These are phyloP conservation scores for Hyposoter didymator DNA, from an alignment of 2,888 invertebrate genomes.

Conservation along the genomic window DNA sequence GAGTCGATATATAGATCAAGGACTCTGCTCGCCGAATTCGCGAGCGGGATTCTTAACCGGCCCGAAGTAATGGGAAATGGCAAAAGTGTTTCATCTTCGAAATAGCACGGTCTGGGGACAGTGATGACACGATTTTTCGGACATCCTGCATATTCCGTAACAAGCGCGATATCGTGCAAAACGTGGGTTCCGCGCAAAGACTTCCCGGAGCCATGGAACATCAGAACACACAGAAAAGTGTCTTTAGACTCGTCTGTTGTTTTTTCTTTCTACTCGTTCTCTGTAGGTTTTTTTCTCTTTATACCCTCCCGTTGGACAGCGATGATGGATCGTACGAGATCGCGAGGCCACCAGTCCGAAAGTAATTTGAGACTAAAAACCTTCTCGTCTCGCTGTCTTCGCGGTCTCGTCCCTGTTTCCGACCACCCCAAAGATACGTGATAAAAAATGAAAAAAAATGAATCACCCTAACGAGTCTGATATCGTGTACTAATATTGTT, in stretches of 20 bases:
- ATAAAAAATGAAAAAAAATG: constrained; percentile 55
- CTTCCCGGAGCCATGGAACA: constrained; percentile 55
- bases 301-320: constrained; percentile 14
- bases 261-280: constrained; percentile 21
- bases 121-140: not conserved
- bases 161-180: constrained; percentile 58
- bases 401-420: constrained; percentile 28
- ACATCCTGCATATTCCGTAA: constrained; percentile 10
- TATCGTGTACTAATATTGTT: not conserved
- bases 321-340: constrained; percentile 68
- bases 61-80: not conserved
- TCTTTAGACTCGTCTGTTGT: constrained; percentile 9
- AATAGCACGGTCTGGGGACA: not conserved
- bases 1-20: no score
- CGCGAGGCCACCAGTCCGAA: constrained; percentile 62
- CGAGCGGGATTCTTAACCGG: not conserved
- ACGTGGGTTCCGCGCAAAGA: constrained; percentile 49
- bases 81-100: not conserved
- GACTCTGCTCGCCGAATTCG: no score
- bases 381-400: constrained; percentile 53
- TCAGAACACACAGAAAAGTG: constrained; percentile 45
- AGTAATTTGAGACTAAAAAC: constrained; percentile 68
- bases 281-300: constrained; percentile 4
- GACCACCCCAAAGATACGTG: constrained; percentile 33
- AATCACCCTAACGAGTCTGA: constrained; percentile 32